Evolutionary conservation across 2,113 vertebrate species (phyloP).

Genomic region (Protobothrops mucrosquamatus): DNA sequence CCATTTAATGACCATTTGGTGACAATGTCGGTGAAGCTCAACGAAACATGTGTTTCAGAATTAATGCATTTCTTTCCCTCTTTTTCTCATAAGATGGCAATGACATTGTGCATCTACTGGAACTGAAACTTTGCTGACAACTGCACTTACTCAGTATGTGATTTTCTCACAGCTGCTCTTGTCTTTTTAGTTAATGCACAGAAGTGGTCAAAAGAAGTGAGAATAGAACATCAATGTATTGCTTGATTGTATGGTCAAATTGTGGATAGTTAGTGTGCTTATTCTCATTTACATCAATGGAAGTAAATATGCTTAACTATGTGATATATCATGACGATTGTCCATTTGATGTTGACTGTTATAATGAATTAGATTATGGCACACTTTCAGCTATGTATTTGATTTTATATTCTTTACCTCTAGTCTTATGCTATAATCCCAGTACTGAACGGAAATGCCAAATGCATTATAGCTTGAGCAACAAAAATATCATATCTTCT

Average conservation of each 20-base stretch:
- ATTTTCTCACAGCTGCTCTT: background rate
- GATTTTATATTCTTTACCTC: background rate
- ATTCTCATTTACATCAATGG: background rate
- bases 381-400: background rate
- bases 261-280: background rate
- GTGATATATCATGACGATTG: background rate
- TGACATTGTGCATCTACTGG: background rate
- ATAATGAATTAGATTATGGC: background rate
- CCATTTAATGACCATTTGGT: constrained; percentile 14
- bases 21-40: background rate
- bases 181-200: background rate
- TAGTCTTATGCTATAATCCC: background rate
- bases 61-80: background rate
- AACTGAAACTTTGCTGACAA: background rate
- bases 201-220: background rate
- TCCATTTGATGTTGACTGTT: background rate
- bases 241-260: background rate
- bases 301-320: background rate
- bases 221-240: background rate
- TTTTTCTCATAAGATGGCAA: background rate
- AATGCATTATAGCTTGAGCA: background rate
- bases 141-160: background rate
- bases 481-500: background rate
- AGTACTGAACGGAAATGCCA: background rate
- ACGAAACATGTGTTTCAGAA: background rate